Evolutionary conservation across 2,888 invertebrate genomes (phyloP).

Genomic region (Pinctada fucata): DNA sequence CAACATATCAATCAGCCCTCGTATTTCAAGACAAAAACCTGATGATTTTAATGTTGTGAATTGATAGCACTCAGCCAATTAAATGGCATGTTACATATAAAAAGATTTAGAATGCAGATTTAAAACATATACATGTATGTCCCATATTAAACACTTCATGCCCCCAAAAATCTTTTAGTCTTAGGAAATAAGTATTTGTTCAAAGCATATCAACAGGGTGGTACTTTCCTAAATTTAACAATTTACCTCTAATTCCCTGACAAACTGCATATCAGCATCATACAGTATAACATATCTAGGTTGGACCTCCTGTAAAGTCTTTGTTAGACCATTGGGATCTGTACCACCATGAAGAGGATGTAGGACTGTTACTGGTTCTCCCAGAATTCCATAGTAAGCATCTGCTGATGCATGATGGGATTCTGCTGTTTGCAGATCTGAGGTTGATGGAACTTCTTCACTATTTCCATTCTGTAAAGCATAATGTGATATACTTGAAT

Average conservation of each 20-base stretch:
- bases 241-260: slow-evolving; percentile 90
- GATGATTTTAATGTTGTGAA: no score
- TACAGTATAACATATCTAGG: slow-evolving; percentile 94
- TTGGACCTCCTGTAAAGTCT: slow-evolving; percentile 82
- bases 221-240: neutral
- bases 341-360: slow-evolving; percentile 74
- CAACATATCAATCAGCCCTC: no score
- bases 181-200: no score
- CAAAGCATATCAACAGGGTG: no score
- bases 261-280: slow-evolving; percentile 90
- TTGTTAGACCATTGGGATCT: slow-evolving; percentile 83
- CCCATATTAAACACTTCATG: no score
- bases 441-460: no score
- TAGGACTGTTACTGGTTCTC: slow-evolving; percentile 71
- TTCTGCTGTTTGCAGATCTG: neutral
- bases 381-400: slow-evolving; percentile 67
- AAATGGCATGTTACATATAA: no score
- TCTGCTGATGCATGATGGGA: slow-evolving; percentile 54
- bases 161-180: no score
- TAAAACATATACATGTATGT: no score
- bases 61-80: no score
- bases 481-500: neutral
- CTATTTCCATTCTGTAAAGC: slow-evolving; percentile 7
- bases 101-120: no score
- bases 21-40: no score